phyloP scores from a whole-genome alignment of 2,797 vertebrate species.

The Eospalax fontanierii region DNA sequence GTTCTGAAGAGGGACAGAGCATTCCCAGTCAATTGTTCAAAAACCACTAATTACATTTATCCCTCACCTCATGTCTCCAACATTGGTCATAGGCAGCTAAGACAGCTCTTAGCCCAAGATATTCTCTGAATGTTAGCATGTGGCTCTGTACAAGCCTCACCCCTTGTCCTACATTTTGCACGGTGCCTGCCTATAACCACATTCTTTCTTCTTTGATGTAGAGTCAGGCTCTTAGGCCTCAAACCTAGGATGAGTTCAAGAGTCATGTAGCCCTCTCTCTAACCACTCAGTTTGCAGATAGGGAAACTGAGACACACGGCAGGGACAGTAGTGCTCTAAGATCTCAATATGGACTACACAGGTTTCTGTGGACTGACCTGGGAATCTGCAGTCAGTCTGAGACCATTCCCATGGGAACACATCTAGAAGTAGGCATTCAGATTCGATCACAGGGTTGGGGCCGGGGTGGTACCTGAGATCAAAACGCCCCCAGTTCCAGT shows the following conservation, averaged over 20 bases:
- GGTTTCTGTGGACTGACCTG: neutral
- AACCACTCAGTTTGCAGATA: neutral
- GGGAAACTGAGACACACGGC: neutral
- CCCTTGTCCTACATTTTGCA: neutral
- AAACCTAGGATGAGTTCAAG: neutral
- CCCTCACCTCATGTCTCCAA: neutral
- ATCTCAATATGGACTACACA: neutral
- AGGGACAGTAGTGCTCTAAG: neutral
- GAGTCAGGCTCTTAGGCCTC: neutral
- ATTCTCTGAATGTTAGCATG: neutral
- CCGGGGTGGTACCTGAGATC: neutral
- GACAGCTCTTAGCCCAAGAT: neutral
- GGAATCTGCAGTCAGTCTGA: neutral
- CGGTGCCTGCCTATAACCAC: neutral
- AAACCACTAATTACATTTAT: neutral
- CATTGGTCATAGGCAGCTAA: neutral
- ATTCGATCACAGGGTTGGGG: neutral
- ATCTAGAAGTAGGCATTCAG: neutral
- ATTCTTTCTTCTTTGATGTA: neutral
- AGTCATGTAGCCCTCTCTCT: neutral
- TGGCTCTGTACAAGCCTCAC: neutral
- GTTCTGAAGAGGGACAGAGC: neutral
- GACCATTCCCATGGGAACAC: neutral
- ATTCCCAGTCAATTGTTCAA: neutral
- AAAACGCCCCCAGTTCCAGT: neutral